Base-by-base conservation (phyloP, 2,113 vertebrate species). In the Seriola aureovittata region DNA sequence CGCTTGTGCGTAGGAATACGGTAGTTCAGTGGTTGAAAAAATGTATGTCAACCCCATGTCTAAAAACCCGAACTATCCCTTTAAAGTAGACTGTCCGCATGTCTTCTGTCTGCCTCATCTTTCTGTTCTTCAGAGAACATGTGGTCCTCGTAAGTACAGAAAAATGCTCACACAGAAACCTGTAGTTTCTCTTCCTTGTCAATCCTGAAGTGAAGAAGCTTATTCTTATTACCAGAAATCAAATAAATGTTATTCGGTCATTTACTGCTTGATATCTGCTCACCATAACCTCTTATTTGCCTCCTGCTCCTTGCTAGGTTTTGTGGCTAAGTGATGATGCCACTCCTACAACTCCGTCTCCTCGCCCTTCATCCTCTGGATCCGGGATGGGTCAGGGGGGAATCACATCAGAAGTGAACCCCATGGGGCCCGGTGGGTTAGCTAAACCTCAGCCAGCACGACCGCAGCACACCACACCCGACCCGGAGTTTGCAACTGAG, bases 401-500 rank as follows among this genome's bases (percentile, higher is more conserved):
- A 66, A 90, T 82, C 42, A 23, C 50, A n/a, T 90, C 94, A 0
- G 89, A 81, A 1, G 71, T 89, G 81, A 88, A 89, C 50, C 70
- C 89, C 3, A 4, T 63, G 14, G 95, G 95, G 46, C 89, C 91
- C 19, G 93, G 94, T 1, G 94, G 95, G 8, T 89, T 86, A 11
- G 48, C n/a, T 10, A 94, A 94, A 11, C 92, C 95, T 50, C 86
- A 23, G 4, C 42, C 80, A 4, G 38, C 88, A 8, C 94, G 92
- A 40, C 96, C 96, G 8, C 89, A 89, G 66, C 92, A 95, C 36
- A 95, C 96, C 32, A 96, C 94, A 34, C 96, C 96, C 1, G 94
- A 96, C 71, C 92, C 92, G 25, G 93, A 93, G 29, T 97, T 98
- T 55, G 96, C 94, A 68, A 95, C 89, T 0, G 96, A 97, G 95